These are phyloP conservation scores for Phyllostomus discolor DNA, from an alignment of 2,113 vertebrate species.

Conservation along the genomic window DNA sequence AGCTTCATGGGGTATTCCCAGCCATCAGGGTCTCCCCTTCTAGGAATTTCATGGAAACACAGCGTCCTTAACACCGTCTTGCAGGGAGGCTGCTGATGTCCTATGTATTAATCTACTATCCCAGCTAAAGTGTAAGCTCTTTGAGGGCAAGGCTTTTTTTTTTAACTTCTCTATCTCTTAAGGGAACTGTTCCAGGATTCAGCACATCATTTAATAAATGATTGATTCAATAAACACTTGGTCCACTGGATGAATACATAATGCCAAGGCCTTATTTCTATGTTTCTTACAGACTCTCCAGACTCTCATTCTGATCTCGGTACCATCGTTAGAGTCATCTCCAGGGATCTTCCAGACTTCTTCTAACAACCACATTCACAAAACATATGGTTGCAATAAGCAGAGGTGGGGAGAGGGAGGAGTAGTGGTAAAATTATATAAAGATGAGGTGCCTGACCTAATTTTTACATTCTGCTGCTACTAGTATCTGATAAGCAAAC, in stretches of 20 bases:
- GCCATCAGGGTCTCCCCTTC: not conserved
- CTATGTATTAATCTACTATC: not conserved
- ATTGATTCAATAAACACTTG: not conserved
- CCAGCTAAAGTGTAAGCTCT: not conserved
- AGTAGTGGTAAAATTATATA: not conserved
- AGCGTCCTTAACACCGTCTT: not conserved
- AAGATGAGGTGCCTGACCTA: not conserved
- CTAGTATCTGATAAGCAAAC: not conserved
- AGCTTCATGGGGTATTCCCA: not conserved
- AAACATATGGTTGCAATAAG: not conserved
- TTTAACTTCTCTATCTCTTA: not conserved
- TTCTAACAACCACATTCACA: not conserved
- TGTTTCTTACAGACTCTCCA: not conserved
- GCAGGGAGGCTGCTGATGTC: not conserved
- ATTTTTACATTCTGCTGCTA: not conserved
- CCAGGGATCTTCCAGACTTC: not conserved
- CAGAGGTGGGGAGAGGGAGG: not conserved
- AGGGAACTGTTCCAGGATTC: not conserved
- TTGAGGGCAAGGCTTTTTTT: not conserved
- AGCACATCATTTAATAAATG: not conserved
- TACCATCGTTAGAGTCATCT: not conserved
- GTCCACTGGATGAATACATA: not conserved
- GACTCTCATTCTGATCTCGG: not conserved
- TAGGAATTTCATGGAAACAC: not conserved
- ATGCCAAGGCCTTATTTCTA: not conserved